Percentiles rank a stretch among this genome's conserved stretches.
These are phyloP conservation scores for Pteromalus puparum DNA, from an alignment of 1,140 invertebrate genomes.

Conservation along the genomic window DNA sequence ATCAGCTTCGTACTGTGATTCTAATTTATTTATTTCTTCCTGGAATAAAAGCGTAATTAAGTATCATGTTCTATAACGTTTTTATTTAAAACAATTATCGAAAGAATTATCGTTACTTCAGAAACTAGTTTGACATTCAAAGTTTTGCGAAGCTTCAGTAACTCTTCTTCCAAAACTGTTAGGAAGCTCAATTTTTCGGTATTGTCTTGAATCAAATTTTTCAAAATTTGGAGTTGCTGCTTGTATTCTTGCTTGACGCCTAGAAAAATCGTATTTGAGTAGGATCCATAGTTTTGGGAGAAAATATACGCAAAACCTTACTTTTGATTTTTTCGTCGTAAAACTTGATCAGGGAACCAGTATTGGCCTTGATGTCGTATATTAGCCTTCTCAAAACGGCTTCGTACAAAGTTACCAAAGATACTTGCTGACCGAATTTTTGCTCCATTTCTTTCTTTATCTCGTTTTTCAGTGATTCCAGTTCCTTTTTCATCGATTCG, in stretches of 20 bases:
- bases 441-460: constrained; percentile 76
- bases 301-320: constrained; percentile 46
- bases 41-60: constrained; percentile 48
- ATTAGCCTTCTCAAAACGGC: constrained; percentile 76
- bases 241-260: constrained; percentile 64
- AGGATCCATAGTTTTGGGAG: not conserved
- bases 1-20: constrained; percentile 59
- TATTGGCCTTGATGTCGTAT: constrained; percentile 74
- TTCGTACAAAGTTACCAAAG: constrained; percentile 77
- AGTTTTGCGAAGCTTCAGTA: constrained; percentile 71
- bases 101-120: constrained; percentile 55
- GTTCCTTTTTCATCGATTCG: constrained; percentile 76
- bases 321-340: constrained; percentile 70
- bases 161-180: constrained; percentile 77
- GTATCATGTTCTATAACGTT: not conserved
- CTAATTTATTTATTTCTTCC: constrained; percentile 59
- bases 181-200: constrained; percentile 78
- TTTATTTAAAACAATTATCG: constrained; percentile 30
- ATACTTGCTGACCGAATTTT: constrained; percentile 77
- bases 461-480: constrained; percentile 72
- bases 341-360: constrained; percentile 70
- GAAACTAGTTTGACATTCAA: constrained; percentile 61
- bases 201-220: constrained; percentile 74
- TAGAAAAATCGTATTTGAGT: constrained; percentile 48
- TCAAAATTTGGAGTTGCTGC: constrained; percentile 67